phyloP scores from a whole-genome alignment of 2,888 invertebrate genomes.

The Nomada hirtipes region DNA sequence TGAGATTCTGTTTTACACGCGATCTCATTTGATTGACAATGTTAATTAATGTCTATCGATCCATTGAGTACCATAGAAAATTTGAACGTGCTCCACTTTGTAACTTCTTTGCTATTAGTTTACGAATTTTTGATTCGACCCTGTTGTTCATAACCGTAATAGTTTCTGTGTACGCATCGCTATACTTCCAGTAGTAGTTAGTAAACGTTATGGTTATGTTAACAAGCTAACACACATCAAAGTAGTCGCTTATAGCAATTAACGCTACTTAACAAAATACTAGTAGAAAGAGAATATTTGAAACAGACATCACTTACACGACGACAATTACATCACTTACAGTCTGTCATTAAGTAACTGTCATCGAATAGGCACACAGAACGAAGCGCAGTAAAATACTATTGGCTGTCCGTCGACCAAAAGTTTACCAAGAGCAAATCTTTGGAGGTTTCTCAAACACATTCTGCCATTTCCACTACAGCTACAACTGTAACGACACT shows the following conservation, averaged over 20 bases:
- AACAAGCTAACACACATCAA: slow-evolving; percentile 41
- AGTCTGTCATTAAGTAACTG: neutral
- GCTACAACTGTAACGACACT: neutral
- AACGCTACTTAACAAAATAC: slow-evolving; percentile 72
- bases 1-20: neutral
- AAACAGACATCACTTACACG: slow-evolving; percentile 26
- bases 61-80: neutral
- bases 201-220: slow-evolving; percentile 32
- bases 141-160: neutral
- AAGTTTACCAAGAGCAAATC: slow-evolving; percentile 28
- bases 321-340: slow-evolving; percentile 26
- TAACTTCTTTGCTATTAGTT: neutral
- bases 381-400: neutral
- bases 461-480: neutral
- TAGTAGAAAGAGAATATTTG: neutral
- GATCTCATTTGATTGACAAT: neutral
- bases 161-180: neutral
- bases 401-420: slow-evolving; percentile 13
- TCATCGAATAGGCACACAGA: slow-evolving; percentile 1
- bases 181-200: slow-evolving; percentile 25
- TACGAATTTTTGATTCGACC: neutral
- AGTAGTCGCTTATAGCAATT: slow-evolving; percentile 74
- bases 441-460: neutral
- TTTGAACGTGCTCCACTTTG: neutral
- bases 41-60: neutral